A percentile compares a stretch with the other conserved stretches of the same genome.
Conservation (phyloP, 2,888 invertebrate species). For the Chalcosyrphus nemorum region DNA sequence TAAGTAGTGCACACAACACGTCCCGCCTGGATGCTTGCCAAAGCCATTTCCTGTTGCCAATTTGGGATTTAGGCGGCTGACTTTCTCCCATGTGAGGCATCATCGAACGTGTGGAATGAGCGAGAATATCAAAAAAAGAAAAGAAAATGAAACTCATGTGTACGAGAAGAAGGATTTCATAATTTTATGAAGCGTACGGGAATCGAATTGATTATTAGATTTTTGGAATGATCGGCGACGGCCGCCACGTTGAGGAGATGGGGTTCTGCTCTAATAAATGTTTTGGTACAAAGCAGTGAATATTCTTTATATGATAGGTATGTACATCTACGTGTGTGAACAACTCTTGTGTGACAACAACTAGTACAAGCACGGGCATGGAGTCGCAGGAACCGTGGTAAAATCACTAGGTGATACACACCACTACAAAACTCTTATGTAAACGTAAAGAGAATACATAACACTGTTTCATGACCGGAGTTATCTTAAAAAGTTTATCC, state of each 20-base stretch:
- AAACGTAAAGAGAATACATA: not conserved
- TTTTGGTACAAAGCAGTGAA: conserved; percentile 22
- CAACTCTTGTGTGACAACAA: conserved; percentile 2
- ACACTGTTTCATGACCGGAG: not conserved
- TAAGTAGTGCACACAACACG: conserved; percentile 51
- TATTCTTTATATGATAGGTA: conserved; percentile 12
- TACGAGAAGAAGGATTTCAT: conserved; percentile 57
- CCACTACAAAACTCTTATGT: too few relatives aligned
- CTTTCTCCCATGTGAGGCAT: conserved; percentile 42
- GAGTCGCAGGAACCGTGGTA: not conserved
- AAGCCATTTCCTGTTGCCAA: conserved; percentile 70
- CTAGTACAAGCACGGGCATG: not conserved
- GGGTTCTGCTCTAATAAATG: conserved; percentile 1
- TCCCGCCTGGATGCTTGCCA: conserved; percentile 60
- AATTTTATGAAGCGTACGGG: conserved; percentile 73
- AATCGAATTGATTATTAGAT: conserved; percentile 68
- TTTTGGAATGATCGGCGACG: conserved; percentile 22
- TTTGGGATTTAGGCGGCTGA: conserved; percentile 53
- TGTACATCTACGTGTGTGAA: conserved; percentile 9
- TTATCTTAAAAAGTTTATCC: too few relatives aligned
- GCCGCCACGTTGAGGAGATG: too few relatives aligned
- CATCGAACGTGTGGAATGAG: conserved; percentile 27
- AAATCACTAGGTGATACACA: too few relatives aligned
- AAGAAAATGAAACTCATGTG: conserved; percentile 32
- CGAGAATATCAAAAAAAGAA: not conserved